Conservation (phyloP, 2,113 vertebrate species). For the Paradoxurus hermaphroditus region DNA sequence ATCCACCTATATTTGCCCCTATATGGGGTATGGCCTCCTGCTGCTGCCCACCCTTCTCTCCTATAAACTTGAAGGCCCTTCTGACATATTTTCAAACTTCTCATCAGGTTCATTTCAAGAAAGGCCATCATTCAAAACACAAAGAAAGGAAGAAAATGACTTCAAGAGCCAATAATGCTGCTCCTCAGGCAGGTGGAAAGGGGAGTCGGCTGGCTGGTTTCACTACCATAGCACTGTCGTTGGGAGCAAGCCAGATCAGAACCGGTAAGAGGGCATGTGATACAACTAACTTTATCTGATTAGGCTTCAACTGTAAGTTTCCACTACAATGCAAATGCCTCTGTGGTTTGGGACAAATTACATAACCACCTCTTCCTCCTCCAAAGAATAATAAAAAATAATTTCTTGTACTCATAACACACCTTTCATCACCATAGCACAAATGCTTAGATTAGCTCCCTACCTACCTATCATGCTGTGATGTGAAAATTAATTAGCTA, state of each 20-base stretch:
- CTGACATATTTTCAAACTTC: slow-evolving; percentile 41
- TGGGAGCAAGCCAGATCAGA: neutral
- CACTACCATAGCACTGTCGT: neutral
- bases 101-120: neutral
- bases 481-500: slow-evolving; percentile 63
- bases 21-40: neutral
- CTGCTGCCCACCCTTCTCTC: neutral
- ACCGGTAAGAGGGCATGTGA: neutral
- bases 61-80: neutral
- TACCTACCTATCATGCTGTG: slow-evolving; percentile 34
- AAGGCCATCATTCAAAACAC: neutral
- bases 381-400: slow-evolving; percentile 67
- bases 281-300: neutral
- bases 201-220: neutral
- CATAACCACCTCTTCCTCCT: slow-evolving; percentile 37
- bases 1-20: neutral
- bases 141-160: slow-evolving; percentile 4
- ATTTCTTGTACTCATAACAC: slow-evolving; percentile 50
- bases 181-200: neutral
- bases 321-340: neutral
- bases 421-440: slow-evolving; percentile 41
- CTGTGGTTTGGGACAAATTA: slow-evolving; percentile 29
- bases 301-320: neutral
- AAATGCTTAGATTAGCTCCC: slow-evolving; percentile 65
- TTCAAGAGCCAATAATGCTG: neutral